Percentiles rank a stretch among this genome's conserved stretches.
phyloP scores from a whole-genome alignment of 2,888 invertebrate species.

The Hydrotaea cyrtoneurina region DNA sequence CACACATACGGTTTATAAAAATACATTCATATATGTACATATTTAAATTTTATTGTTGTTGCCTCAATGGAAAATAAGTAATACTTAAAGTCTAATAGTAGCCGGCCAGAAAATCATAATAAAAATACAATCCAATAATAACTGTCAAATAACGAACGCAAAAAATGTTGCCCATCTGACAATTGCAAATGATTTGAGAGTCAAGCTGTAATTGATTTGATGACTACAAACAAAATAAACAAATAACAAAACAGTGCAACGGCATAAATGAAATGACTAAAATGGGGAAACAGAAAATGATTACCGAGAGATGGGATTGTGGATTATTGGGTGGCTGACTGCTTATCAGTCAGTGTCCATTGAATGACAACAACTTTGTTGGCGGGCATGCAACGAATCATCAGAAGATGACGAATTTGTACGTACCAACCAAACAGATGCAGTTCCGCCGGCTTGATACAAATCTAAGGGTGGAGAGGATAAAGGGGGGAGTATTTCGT shows the following conservation, averaged over 20 bases:
- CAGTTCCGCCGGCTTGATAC: too few relatives aligned
- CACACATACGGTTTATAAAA: too few relatives aligned
- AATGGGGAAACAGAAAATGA: neutral
- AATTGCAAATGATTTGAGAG: constrained; percentile 13
- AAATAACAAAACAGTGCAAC: neutral
- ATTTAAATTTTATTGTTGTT: too few relatives aligned
- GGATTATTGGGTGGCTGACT: neutral
- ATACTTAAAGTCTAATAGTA: too few relatives aligned
- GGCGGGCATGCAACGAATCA: constrained; percentile 3
- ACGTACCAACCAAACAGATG: too few relatives aligned
- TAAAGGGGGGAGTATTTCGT: too few relatives aligned
- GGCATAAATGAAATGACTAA: neutral
- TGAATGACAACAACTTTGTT: neutral
- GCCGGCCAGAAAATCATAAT: too few relatives aligned
- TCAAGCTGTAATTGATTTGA: constrained; percentile 23
- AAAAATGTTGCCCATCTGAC: constrained; percentile 13
- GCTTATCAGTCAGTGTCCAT: constrained; percentile 15
- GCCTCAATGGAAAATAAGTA: too few relatives aligned
- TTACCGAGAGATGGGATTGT: constrained; percentile 14
- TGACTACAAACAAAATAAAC: constrained; percentile 10
- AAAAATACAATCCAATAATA: too few relatives aligned
- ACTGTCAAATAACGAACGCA: too few relatives aligned
- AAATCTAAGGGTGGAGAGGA: too few relatives aligned
- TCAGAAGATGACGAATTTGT: neutral
- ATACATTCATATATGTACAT: too few relatives aligned